Evolutionary conservation across 2,888 invertebrate genomes (phyloP), one percentile per base, ranked within the genome.

Genomic region (Macrophya annulata): DNA sequence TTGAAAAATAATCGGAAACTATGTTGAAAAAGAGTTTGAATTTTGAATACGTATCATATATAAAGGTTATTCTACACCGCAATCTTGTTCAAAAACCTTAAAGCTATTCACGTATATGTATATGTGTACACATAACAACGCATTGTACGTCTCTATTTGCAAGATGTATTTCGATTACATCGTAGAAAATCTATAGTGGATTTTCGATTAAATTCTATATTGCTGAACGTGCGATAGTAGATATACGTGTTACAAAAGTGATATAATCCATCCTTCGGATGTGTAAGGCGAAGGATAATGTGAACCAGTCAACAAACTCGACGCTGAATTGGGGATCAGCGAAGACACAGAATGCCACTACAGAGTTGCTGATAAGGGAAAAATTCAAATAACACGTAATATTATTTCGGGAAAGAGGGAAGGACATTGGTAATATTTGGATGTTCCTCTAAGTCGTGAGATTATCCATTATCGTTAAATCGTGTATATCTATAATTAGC

Each of bases 401-500:
- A n/a, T n/a, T 6, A 55, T 55, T 55, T n/a, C 17, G 8, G n/a
- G 17, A n/a, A 10, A n/a, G n/a, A n/a, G n/a, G 51, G 15, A 0
- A 51, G 31, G 31, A 31, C 31, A 31, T 31, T 31, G 31, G 25
- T n/a, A 17, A 43, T n/a, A 40, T 37, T 72, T 15, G 2, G 17
- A 74, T 72, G 43, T 17, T 10, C n/a, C n/a, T 6, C 17, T 72
- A 72, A 37, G 37, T 40, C n/a, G 40, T 43, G 40, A 40, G 40
- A 31, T 74, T 45, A 74, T 74, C 74, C 43, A 48, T 74, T 31
- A 72, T 72, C 43, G 37, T 72, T 72, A n/a, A 43, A 72, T 72
- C 40, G 43, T 72, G 72, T 72, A 10, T 40, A 72, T 72, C 55
- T 21, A n/a, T n/a, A n/a, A n/a, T 21, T 25, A 43, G 45, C 55